Evolutionary conservation across 2,797 vertebrate genomes (phyloP), one percentile per base, ranked within the genome.

Genomic region (Astyanax mexicanus): DNA sequence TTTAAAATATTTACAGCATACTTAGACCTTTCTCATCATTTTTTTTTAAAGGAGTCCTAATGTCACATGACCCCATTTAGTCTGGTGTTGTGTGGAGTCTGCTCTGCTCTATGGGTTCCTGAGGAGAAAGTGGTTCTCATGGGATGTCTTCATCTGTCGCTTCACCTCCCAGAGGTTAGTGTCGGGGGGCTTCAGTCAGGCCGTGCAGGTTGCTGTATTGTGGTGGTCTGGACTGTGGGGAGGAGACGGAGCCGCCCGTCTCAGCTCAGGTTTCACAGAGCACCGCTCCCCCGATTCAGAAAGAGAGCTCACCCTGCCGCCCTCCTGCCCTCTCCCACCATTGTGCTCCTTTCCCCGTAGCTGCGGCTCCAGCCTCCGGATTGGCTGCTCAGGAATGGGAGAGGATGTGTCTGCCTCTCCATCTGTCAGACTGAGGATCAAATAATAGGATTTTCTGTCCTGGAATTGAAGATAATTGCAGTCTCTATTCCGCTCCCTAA

Each of bases 361-460:
- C 66, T 51, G 84, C 67, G 45, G 47, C 78, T 84, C 81, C 77
- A 78, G 81, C 77, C 84, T 84, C 88, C 88, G 90, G 90, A 94
- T 89, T 90, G 87, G 86, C 88, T 92, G 90, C 89, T 73, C 76
- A 90, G 91, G 91, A 92, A 91, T 92, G 91, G 90, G 84, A 83
- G 82, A 84, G 82, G 84, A 82, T 47, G 82, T 81, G 86, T 86
- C 83, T 86, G 83, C 80, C 83, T 60, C 72, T 93, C 95, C 95
- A 95, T 95, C 95, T 96, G 94, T 91, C 90, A 78, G 84, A 87
- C 84, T 80, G 84, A 69, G 90, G 78, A 89, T 89, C 58, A 93
- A 93, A 93, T 91, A 93, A 94, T 93, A 89, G 92, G 88, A 89
- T 91, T 90, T 85, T 92, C 89, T 95, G 93, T 95, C 90, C 90